These are phyloP conservation scores for Drosophila pachea DNA, from an alignment of 1,140 invertebrate species.

Conservation along the genomic window DNA sequence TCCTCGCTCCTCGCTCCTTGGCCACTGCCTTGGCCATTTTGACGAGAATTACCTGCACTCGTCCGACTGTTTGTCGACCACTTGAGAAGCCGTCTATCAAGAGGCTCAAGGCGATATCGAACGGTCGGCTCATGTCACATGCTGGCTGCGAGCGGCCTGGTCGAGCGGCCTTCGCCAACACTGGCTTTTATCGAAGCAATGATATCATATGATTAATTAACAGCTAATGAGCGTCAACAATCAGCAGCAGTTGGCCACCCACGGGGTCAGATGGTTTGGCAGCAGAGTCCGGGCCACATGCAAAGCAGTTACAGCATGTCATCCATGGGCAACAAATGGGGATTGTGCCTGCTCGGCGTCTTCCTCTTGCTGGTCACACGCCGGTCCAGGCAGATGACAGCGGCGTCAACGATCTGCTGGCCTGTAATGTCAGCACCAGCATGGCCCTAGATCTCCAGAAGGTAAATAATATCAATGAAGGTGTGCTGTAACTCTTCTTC, in stretches of 20 bases:
- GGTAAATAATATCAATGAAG: constrained; percentile 17
- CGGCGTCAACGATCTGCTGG: neutral
- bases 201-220: constrained; percentile 64
- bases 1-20: too few species aligned
- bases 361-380: constrained; percentile 22
- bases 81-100: constrained; percentile 48
- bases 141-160: neutral
- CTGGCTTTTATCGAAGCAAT: constrained; percentile 35
- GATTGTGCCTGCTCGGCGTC: constrained; percentile 15
- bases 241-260: neutral
- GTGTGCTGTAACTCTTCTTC: too few species aligned
- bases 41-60: too few species aligned
- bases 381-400: constrained; percentile 5
- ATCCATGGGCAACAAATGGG: neutral
- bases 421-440: constrained; percentile 18
- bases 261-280: constrained; percentile 13
- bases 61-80: constrained; percentile 49
- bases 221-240: constrained; percentile 33
- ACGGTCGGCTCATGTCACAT: constrained; percentile 10
- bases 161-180: constrained; percentile 36
- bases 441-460: constrained; percentile 33
- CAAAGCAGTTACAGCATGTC: constrained; percentile 38
- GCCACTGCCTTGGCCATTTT: too few species aligned
- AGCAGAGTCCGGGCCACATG: constrained; percentile 29
- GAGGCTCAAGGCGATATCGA: constrained; percentile 28